Evolutionary conservation across 2,797 vertebrate genomes (phyloP), one percentile per base, ranked within the genome.

Genomic region (Synaphobranchus kaupii): DNA sequence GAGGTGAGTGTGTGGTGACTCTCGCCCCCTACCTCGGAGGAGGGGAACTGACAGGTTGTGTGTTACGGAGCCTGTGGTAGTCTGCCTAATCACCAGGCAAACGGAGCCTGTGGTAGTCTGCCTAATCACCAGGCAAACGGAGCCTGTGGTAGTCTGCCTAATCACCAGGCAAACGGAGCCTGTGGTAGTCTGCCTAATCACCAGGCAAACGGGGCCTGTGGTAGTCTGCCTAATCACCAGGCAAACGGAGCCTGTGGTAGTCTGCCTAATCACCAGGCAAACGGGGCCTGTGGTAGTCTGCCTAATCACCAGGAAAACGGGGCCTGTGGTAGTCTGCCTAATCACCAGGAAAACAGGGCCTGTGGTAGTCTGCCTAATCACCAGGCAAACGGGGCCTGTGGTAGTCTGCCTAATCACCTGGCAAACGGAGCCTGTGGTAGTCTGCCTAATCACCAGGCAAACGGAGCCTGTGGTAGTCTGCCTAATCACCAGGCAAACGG

Each of bases 291-390:
- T 82, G 87, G 76, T 73, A 82, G 34, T 84, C 44, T 34, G 87
- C 84, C 87, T 78, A 88, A 85, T 85, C 78, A 39, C 84, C 71
- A 47, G 39, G 68, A 71, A 52, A 20, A 80, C n/a, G n/a, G n/a
- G n/a, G n/a, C n/a, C n/a, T n/a, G n/a, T n/a, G n/a, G n/a, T n/a
- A n/a, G n/a, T n/a, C n/a, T n/a, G 39, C 39, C 39, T 39, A 39
- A 39, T 39, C 39, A 39, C 39, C 39, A 39, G n/a, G n/a, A n/a
- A n/a, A n/a, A 82, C 47, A 25, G 73, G 81, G 73, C 28, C 73
- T 6, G 73, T 82, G 87, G 76, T 73, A 82, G 34, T 84, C 44
- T 34, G 87, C 84, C 87, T 78, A 88, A 85, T 85, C 78, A 39
- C 84, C 71, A 47, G 39, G 68, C 83, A 52, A 20, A 80, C n/a